These are phyloP conservation scores for Austrolebias charrua DNA, from an alignment of 2,797 vertebrate species.

Conservation along the genomic window DNA sequence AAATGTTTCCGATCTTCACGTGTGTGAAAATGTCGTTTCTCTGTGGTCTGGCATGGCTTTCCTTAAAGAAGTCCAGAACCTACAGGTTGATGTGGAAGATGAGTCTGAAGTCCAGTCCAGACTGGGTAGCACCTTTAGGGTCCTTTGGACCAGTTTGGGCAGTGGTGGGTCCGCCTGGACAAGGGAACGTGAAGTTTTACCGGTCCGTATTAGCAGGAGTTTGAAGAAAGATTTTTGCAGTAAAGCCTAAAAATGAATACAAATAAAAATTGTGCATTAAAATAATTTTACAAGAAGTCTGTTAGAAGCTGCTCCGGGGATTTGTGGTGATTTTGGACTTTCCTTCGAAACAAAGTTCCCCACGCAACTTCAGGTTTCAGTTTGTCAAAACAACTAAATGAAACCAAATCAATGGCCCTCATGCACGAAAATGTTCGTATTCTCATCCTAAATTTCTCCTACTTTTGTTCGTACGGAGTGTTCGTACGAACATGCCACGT, in stretches of 20 bases:
- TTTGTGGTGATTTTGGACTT: background rate
- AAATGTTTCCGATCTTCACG: background rate
- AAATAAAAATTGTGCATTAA: background rate
- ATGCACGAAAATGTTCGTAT: no score
- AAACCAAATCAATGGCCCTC: constrained; percentile 4
- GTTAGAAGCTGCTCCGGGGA: background rate
- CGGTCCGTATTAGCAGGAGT: constrained; percentile 84
- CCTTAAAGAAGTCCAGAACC: constrained; percentile 84
- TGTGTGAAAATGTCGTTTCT: constrained; percentile 1
- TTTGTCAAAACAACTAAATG: background rate
- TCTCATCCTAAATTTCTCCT: no score
- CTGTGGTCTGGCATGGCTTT: constrained; percentile 78
- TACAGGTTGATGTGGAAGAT: constrained; percentile 27
- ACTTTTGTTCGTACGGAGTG: no score
- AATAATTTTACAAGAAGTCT: background rate
- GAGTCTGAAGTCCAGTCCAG: constrained; percentile 76
- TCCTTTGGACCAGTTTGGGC: constrained; percentile 80
- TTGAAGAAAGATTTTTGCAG: constrained; percentile 79
- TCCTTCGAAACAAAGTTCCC: background rate
- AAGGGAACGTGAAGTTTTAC: constrained; percentile 51
- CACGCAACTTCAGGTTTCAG: background rate
- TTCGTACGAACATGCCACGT: no score
- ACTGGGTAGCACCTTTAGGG: constrained; percentile 83
- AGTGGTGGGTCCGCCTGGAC: constrained; percentile 70
- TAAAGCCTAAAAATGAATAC: constrained; percentile 71